These are phyloP conservation scores for Cydia strobilella DNA, from an alignment of 1,140 invertebrate species.

Conservation along the genomic window DNA sequence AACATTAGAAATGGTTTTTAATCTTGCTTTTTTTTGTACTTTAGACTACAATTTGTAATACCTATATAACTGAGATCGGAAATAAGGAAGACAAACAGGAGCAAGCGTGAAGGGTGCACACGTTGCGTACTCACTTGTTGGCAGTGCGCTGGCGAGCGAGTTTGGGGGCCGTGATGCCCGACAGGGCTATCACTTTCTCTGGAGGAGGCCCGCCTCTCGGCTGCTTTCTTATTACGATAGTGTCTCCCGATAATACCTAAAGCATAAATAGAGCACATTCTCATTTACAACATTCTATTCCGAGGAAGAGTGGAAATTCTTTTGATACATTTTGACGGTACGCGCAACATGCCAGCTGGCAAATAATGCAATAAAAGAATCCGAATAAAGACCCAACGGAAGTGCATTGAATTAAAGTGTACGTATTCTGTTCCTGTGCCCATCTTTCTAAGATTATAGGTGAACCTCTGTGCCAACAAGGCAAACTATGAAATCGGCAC, in stretches of 20 bases:
- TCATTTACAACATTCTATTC: conserved; percentile 30
- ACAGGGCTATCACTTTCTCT: conserved; percentile 94
- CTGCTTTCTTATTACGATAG: conserved; percentile 91
- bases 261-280: conserved; percentile 42
- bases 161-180: conserved; percentile 95
- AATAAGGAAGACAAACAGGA: neutral
- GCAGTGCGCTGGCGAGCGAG: conserved; percentile 87
- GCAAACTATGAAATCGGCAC: conserved; percentile 65
- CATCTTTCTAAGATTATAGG: neutral
- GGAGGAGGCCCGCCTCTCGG: conserved; percentile 92
- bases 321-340: conserved; percentile 20
- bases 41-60: neutral
- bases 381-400: neutral
- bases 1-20: no score
- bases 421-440: neutral
- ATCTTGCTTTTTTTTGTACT: no score
- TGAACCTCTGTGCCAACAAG: conserved; percentile 69
- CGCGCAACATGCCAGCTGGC: conserved; percentile 30
- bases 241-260: conserved; percentile 94
- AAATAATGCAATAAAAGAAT: conserved; percentile 16
- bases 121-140: conserved; percentile 79
- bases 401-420: neutral
- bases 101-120: conserved; percentile 9
- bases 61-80: neutral
- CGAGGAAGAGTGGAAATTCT: conserved; percentile 15